Conservation (phyloP, 2,888 invertebrate species). For the Drosophila prolongata region DNA sequence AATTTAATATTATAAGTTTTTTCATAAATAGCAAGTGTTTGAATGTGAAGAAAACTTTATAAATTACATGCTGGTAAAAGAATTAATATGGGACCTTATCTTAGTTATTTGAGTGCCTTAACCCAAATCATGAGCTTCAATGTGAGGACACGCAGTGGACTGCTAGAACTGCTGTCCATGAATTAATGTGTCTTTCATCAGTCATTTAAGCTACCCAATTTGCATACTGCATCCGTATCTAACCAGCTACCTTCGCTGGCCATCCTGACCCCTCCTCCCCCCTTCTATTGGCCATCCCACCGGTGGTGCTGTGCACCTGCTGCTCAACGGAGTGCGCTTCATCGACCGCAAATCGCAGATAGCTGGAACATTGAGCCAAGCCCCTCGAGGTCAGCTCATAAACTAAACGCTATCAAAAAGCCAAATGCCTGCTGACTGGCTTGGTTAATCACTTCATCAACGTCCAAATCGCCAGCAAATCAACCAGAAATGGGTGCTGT, state of each 20-base stretch:
- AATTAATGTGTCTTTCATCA: conserved; percentile 30
- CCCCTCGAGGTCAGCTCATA: conserved; percentile 54
- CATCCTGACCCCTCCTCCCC: background rate
- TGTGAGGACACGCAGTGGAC: background rate
- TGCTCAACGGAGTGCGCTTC: conserved; percentile 28
- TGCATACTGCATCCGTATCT: conserved; percentile 37
- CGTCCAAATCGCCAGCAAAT: conserved; percentile 58
- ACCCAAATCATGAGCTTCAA: no score
- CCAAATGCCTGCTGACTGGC: conserved; percentile 41
- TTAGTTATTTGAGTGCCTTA: no score
- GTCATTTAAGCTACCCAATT: conserved; percentile 21
- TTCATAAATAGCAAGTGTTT: background rate
- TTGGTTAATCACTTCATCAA: conserved; percentile 74
- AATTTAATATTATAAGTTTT: background rate
- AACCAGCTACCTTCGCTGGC: conserved; percentile 15
- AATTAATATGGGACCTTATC: no score
- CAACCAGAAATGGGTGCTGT: conserved; percentile 28
- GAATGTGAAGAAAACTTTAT: no score
- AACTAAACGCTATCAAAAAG: conserved; percentile 62
- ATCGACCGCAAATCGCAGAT: conserved; percentile 17
- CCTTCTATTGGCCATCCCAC: background rate
- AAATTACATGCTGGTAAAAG: no score
- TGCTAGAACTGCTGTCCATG: conserved; percentile 18
- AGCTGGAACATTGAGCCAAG: conserved; percentile 22
- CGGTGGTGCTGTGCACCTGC: conserved; percentile 54